Percentiles rank a stretch among this genome's conserved stretches.
Conservation (phyloP, 2,797 vertebrate species). For the Halcyon chelicuti region DNA sequence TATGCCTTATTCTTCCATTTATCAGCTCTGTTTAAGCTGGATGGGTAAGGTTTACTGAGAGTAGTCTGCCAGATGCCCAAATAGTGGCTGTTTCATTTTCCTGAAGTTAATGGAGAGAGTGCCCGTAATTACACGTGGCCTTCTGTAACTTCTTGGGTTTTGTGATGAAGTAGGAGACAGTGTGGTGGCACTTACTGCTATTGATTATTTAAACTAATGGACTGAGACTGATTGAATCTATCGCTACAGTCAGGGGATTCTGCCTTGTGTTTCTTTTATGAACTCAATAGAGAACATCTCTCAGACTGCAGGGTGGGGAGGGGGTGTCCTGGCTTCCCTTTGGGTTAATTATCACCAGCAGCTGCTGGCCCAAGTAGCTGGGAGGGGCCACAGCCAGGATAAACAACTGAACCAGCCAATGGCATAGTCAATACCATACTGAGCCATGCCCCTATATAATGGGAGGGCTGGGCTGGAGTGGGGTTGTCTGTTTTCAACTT, state of each 20-base stretch:
- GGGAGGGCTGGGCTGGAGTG: too few relatives aligned
- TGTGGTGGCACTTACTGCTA: slow-evolving; percentile 48
- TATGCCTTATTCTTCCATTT: background rate
- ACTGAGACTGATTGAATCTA: slow-evolving; percentile 56
- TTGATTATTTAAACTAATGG: slow-evolving; percentile 72
- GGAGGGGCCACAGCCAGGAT: too few relatives aligned
- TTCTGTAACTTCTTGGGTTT: slow-evolving; percentile 19
- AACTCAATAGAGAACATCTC: background rate
- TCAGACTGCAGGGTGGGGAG: background rate
- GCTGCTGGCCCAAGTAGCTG: too few relatives aligned
- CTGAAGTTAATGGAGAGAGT: slow-evolving; percentile 43
- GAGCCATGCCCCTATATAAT: too few relatives aligned
- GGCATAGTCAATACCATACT: too few relatives aligned
- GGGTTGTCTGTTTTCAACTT: too few relatives aligned
- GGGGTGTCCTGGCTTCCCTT: too few relatives aligned
- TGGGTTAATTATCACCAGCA: too few relatives aligned
- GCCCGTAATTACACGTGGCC: background rate
- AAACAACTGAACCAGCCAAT: too few relatives aligned
- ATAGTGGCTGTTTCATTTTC: slow-evolving; percentile 45
- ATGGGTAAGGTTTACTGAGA: background rate
- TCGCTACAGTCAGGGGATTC: background rate
- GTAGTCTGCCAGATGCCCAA: slow-evolving; percentile 1
- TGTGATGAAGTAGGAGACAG: slow-evolving; percentile 39
- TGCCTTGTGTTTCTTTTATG: background rate
- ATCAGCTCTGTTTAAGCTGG: background rate